Evolutionary conservation across 2,797 vertebrate species (phyloP).

Genomic region (Gobio occitaniae): DNA sequence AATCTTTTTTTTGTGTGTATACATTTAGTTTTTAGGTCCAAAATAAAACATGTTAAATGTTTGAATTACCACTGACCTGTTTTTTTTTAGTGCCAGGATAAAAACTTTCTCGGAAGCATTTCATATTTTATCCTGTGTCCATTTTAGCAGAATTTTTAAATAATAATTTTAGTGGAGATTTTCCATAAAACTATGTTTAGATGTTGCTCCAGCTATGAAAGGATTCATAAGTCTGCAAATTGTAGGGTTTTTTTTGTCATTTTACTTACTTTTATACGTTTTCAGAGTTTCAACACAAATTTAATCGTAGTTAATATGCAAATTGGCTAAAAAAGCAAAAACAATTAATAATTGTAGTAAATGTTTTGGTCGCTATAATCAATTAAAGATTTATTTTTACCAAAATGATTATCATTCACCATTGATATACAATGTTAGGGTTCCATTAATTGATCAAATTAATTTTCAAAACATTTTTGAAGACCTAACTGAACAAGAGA

Average conservation of each 20-base stretch:
- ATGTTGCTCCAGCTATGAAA: neutral
- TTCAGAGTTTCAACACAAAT: neutral
- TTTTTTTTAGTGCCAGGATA: neutral
- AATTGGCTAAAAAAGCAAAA: neutral
- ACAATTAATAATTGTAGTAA: neutral
- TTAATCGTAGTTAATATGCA: neutral
- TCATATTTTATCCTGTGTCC: neutral
- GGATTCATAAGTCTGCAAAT: neutral
- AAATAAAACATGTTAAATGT: neutral
- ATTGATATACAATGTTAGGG: neutral
- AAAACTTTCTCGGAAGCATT: neutral
- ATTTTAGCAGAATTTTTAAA: neutral
- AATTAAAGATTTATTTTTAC: neutral
- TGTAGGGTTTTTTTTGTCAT: neutral
- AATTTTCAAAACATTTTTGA: neutral
- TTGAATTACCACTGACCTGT: neutral
- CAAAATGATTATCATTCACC: neutral
- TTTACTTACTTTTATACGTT: neutral
- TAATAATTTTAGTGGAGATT: neutral
- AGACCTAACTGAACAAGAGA: neutral
- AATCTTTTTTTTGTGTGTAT: neutral
- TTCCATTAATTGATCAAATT: neutral
- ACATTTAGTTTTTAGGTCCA: neutral
- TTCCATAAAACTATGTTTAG: neutral
- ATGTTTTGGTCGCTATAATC: neutral